Base-by-base conservation (phyloP, 2,888 invertebrate species). In the Pristionchus exspectatus region DNA sequence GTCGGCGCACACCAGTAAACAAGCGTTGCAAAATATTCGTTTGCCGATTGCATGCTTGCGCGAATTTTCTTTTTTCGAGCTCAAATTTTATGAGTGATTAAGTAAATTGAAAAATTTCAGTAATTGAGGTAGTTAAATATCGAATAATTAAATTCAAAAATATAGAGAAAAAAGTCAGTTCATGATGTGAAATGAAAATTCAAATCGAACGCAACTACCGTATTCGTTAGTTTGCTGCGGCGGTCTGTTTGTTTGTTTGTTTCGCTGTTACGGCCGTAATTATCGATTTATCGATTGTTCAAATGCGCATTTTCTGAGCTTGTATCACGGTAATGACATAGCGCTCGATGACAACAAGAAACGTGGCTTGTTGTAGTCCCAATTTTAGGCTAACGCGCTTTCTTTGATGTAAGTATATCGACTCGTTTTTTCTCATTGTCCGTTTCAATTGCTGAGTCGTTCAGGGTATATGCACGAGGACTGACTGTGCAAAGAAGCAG, bases 391-490 rank as follows among this genome's bases (percentile, higher is more conserved):
- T 24, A 24, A 24, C 63, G 24, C 63, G 5, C n/a, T n/a, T 0
- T 10, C n/a, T 63, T 63, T 2, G 21, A 24, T 30, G 21, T 30
- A 33, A 21, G 24, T 72, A 7, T 72, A 5, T 12, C n/a, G n/a
- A n/a, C n/a, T n/a, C 30, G 33, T 33, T 2, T 2, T 16, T 69
- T 74, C 18, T 74, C 74, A 33, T 74, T 33, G 74, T n/a, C 9
- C 30, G 7, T 69, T 69, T 69, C n/a, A 74, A 63, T 38, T 24
- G 18, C 74, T 74, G 9, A 24, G 4, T 38, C 33, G 33, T 44
- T 54, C 81, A 81, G 81, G 50, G 81, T 81, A 50, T 14, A 81
- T 81, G 81, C 81, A 50, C 81, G 50, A 50, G 27, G 54, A 50
- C 50, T 81, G 21, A 54, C 50, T 81, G 81, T 44, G 81, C 12